Percentiles rank a stretch among this genome's conserved stretches.
Conservation (phyloP, 2,888 invertebrate species). For the Melieria omissa region DNA sequence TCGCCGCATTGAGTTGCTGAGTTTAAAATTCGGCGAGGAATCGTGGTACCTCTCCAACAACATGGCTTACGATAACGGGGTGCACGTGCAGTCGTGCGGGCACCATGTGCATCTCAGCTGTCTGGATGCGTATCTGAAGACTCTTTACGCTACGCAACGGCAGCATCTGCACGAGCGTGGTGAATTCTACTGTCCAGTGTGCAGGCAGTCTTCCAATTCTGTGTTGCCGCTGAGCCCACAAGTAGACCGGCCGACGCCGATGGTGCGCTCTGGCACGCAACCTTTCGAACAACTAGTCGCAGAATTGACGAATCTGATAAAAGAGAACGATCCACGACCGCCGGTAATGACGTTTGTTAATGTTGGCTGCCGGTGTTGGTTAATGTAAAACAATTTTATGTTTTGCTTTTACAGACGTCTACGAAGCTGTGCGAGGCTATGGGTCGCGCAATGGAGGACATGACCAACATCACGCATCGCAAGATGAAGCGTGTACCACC, state of each 20-base stretch:
- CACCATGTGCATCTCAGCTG: conserved; percentile 97
- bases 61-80: conserved; percentile 90
- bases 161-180: conserved; percentile 82
- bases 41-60: conserved; percentile 84
- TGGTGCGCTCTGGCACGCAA: conserved; percentile 71
- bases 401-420: conserved; percentile 68
- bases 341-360: conserved; percentile 68
- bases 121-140: conserved; percentile 88
- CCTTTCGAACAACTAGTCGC: conserved; percentile 64
- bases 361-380: not conserved
- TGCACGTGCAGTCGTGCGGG: conserved; percentile 94
- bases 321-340: conserved; percentile 75
- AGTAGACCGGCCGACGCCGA: conserved; percentile 74
- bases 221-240: conserved; percentile 86
- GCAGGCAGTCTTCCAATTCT: conserved; percentile 90
- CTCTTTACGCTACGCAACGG: conserved; percentile 82
- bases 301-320: conserved; percentile 72
- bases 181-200: conserved; percentile 95
- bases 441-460: conserved; percentile 93
- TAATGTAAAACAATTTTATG: conserved; percentile 24
- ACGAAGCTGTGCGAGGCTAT: conserved; percentile 86
- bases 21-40: conserved; percentile 80
- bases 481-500: conserved; percentile 77
- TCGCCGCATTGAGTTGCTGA: conserved; percentile 80
- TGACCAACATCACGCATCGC: conserved; percentile 87